Evolutionary conservation across 2,113 vertebrate species (phyloP).

Genomic region (Cyphomyrus plagiostoma): DNA sequence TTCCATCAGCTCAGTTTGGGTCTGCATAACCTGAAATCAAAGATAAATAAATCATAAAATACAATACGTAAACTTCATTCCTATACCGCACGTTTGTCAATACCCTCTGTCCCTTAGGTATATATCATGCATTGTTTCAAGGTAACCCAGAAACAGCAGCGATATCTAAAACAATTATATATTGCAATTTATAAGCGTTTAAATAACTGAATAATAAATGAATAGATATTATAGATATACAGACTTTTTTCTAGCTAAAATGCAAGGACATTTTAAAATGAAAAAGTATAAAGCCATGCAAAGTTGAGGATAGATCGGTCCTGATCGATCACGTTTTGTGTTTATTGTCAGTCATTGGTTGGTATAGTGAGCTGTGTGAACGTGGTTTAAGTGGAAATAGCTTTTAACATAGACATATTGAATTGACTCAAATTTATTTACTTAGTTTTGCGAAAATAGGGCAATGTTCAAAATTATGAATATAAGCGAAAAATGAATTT

Average conservation of each 20-base stretch:
- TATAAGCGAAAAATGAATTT: neutral
- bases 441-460: neutral
- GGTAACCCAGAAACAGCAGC: neutral
- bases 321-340: neutral
- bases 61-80: neutral
- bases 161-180: neutral
- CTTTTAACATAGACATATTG: neutral
- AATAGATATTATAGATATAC: neutral
- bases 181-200: neutral
- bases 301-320: neutral
- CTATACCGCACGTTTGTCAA: neutral
- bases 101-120: neutral
- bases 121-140: neutral
- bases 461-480: neutral
- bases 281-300: neutral
- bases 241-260: neutral
- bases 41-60: neutral
- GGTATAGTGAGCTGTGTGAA: neutral
- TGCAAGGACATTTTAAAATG: neutral
- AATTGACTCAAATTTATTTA: neutral
- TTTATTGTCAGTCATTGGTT: neutral
- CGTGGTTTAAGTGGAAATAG: neutral
- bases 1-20: neutral
- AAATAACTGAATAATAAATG: neutral
- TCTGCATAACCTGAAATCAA: neutral